Conservation (phyloP, 2,888 invertebrate genomes). For the Temnothorax rugatulus region DNA sequence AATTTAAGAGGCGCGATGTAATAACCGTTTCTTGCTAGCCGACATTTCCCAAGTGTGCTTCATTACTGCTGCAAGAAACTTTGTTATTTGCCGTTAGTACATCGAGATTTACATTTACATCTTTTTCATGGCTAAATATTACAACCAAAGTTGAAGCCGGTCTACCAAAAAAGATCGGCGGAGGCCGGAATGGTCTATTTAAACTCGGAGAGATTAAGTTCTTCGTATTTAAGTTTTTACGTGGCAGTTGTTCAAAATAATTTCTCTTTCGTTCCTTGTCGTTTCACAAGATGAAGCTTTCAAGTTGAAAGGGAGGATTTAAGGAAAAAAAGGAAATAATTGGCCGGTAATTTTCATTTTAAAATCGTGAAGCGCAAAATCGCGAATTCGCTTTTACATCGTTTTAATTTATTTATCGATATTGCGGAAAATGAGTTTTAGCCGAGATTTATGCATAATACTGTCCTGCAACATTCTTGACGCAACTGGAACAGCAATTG, state of each 20-base stretch:
- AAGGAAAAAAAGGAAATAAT: not conserved
- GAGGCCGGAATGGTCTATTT: not conserved
- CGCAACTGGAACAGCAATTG: slow-evolving; percentile 73
- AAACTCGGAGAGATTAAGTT: slow-evolving; percentile 7
- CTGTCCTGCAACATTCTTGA: slow-evolving; percentile 71
- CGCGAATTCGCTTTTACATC: not conserved
- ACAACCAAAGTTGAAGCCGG: not conserved
- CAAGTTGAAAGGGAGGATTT: not conserved
- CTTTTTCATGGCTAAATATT: not conserved
- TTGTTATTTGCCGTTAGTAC: slow-evolving; percentile 12
- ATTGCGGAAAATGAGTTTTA: slow-evolving; percentile 70
- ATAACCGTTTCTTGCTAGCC: slow-evolving; percentile 30
- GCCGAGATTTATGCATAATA: slow-evolving; percentile 72
- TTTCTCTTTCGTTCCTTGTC: not conserved
- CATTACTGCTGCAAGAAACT: slow-evolving; percentile 24
- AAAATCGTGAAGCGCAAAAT: not conserved
- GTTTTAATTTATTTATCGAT: slow-evolving; percentile 66
- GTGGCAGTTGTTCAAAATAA: not conserved
- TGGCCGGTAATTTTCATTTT: slow-evolving; percentile 2
- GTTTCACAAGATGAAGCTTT: not conserved
- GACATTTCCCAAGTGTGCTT: slow-evolving; percentile 41
- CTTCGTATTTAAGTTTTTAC: slow-evolving; percentile 24
- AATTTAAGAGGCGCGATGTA: slow-evolving; percentile 43
- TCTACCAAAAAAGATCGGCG: not conserved
- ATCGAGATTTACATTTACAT: slow-evolving; percentile 23